Percentiles rank a stretch among this genome's conserved stretches.
Evolutionary conservation across 2,797 vertebrate genomes (phyloP).

Genomic region (Gymnopithys bicolor): DNA sequence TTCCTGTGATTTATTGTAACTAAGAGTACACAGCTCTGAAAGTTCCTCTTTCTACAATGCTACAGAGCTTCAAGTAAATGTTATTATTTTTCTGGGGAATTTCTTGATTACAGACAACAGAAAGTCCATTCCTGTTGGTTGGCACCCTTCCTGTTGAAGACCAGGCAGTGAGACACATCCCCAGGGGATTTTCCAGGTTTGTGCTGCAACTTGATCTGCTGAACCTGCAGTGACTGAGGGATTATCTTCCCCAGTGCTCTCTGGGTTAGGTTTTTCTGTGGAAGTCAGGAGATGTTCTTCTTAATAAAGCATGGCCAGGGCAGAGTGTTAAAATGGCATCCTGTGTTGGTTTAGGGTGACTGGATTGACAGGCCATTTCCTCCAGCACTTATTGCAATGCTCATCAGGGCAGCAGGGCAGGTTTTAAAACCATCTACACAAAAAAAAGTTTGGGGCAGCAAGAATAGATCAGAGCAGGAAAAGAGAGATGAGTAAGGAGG

Average conservation of each 20-base stretch:
- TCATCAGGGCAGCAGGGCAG: not conserved
- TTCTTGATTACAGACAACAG: not conserved
- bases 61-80: not conserved
- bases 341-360: not conserved
- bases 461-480: constrained; percentile 55
- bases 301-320: not conserved
- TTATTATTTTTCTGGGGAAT: not conserved
- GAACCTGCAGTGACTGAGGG: not conserved
- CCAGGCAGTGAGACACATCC: not conserved
- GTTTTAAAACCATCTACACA: not conserved
- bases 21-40: not conserved
- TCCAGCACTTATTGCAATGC: not conserved
- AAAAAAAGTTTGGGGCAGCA: constrained; percentile 26
- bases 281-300: not conserved
- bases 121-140: not conserved
- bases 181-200: not conserved
- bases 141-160: not conserved
- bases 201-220: not conserved
- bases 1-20: not conserved
- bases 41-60: not conserved
- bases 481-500: constrained; percentile 49
- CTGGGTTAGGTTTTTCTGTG: constrained; percentile 4
- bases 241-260: not conserved
- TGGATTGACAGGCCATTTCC: not conserved
- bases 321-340: not conserved